Evolutionary conservation across 2,888 invertebrate genomes (phyloP).

Genomic region (Girardia tigrina): DNA sequence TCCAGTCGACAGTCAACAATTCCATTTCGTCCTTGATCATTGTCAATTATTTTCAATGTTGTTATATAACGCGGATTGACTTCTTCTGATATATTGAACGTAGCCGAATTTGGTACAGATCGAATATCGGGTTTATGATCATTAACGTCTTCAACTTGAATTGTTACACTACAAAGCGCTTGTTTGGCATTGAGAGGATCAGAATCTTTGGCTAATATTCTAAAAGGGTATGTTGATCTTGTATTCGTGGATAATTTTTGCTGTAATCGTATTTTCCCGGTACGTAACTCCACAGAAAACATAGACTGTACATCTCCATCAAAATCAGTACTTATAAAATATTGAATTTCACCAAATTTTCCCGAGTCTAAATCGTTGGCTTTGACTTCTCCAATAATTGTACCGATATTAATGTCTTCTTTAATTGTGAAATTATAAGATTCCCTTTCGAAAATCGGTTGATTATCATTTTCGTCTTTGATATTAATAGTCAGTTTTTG

Average conservation of each 20-base stretch:
- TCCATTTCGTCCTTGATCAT: background rate
- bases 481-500: background rate
- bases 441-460: slow-evolving; percentile 13
- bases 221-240: background rate
- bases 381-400: background rate
- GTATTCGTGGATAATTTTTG: background rate
- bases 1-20: background rate
- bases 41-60: background rate
- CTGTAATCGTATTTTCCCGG: background rate
- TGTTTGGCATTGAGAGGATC: background rate
- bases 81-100: background rate
- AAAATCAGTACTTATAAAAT: background rate
- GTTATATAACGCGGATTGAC: background rate
- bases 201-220: background rate
- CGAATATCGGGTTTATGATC: background rate
- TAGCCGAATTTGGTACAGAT: background rate
- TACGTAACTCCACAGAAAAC: background rate
- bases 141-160: slow-evolving; percentile 3
- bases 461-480: slow-evolving; percentile 8
- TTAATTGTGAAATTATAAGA: background rate
- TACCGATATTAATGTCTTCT: background rate
- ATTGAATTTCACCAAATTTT: background rate
- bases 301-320: background rate
- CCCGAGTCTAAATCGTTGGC: background rate
- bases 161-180: background rate